Percentiles rank a stretch among this genome's conserved stretches.
Conservation (phyloP, 1,140 invertebrate genomes). For the Nasonia giraulti region DNA sequence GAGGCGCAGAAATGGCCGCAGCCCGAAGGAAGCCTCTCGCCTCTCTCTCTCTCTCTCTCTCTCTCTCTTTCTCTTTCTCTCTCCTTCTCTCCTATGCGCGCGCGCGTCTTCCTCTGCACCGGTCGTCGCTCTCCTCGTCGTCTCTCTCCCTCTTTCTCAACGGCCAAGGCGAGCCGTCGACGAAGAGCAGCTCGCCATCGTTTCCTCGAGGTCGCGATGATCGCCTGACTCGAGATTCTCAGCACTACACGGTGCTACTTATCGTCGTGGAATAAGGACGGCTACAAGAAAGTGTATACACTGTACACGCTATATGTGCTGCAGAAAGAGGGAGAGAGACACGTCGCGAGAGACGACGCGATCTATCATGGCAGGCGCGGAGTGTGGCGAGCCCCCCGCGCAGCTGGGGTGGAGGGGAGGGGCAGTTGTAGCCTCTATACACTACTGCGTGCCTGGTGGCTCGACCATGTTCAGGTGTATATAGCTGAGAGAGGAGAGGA, state of each 20-base stretch:
- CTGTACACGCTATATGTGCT: background rate
- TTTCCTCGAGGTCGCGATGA: background rate
- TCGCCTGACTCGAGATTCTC: background rate
- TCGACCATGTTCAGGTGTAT: background rate
- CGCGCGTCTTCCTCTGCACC: constrained; percentile 29
- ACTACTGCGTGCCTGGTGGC: background rate
- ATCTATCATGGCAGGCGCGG: constrained; percentile 49
- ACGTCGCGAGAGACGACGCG: constrained; percentile 32
- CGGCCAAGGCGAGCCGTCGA: background rate
- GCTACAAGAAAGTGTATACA: background rate
- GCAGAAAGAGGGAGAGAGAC: background rate
- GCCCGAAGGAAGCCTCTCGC: constrained; percentile 9
- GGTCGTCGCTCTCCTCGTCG: constrained; percentile 2
- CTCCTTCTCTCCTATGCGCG: background rate
- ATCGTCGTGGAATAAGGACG: background rate
- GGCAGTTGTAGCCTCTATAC: background rate
- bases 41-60: constrained; percentile 16
- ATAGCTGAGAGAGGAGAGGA: too few species aligned
- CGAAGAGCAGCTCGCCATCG: background rate
- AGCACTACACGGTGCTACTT: background rate
- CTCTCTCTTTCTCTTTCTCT: background rate
- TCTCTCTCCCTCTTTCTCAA: too few species aligned
- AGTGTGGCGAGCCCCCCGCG: background rate
- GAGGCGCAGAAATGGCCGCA: constrained; percentile 47
- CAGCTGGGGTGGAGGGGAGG: background rate